A percentile compares a stretch with the other conserved stretches of the same genome.
Evolutionary conservation across 2,888 invertebrate species (phyloP).

Genomic region (Dichetophora obliterata): DNA sequence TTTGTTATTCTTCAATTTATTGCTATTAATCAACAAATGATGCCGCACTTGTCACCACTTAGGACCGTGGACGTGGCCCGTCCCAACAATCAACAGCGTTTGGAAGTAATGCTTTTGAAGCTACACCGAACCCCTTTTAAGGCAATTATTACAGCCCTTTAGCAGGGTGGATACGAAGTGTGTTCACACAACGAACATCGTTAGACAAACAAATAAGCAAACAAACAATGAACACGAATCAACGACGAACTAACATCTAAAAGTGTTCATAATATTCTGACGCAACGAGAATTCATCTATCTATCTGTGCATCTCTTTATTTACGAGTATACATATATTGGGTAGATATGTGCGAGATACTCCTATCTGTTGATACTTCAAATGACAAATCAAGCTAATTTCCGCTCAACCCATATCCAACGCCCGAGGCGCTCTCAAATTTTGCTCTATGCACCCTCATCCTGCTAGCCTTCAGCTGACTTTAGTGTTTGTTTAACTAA

Average conservation of each 20-base stretch:
- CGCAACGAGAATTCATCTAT: too few species aligned
- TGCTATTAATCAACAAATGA: constrained; percentile 8
- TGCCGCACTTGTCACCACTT: neutral
- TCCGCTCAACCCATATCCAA: neutral
- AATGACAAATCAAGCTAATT: constrained; percentile 8
- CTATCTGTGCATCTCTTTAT: too few species aligned
- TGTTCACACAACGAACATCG: neutral
- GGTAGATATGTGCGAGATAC: neutral
- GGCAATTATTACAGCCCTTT: neutral
- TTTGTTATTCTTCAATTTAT: constrained; percentile 1
- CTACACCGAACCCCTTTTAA: neutral
- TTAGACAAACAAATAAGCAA: neutral
- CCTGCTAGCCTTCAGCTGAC: constrained; percentile 34
- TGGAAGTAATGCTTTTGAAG: too few species aligned
- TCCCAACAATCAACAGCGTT: neutral
- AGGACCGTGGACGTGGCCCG: neutral
- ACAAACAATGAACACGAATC: too few species aligned
- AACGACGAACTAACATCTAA: too few species aligned
- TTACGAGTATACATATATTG: too few species aligned
- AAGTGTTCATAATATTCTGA: too few species aligned
- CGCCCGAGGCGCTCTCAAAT: neutral
- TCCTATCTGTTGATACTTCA: constrained; percentile 19
- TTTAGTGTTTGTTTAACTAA: constrained; percentile 53
- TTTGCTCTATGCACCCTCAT: neutral
- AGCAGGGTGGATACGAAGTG: neutral